Evolutionary conservation across 2,797 vertebrate genomes (phyloP).

Genomic region (Lithobates pipiens): DNA sequence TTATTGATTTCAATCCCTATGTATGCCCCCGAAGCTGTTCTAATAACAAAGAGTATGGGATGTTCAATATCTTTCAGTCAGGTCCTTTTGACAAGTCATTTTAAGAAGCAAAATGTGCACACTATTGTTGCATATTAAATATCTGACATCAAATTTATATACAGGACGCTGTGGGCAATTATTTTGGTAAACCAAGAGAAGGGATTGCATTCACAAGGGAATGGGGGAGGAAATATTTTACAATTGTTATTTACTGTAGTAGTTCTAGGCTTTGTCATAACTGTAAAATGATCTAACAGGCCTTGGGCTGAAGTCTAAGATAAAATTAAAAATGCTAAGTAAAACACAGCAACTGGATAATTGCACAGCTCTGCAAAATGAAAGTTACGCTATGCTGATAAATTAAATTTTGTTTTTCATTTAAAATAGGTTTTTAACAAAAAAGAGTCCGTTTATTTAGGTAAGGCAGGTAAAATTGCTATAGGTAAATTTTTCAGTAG

Average conservation of each 20-base stretch:
- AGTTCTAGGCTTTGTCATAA: neutral
- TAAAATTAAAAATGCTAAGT: neutral
- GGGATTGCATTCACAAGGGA: constrained; percentile 6
- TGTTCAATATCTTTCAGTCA: constrained; percentile 57
- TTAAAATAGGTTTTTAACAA: too few relatives aligned
- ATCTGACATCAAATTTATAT: constrained; percentile 46
- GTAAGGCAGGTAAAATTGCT: too few relatives aligned
- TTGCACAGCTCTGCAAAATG: too few relatives aligned
- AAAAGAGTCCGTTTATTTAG: neutral
- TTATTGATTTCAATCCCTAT: constrained; percentile 58
- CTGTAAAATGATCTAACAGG: neutral
- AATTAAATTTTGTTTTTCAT: too few relatives aligned
- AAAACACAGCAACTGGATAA: neutral
- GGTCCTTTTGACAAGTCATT: constrained; percentile 57
- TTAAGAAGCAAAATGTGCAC: constrained; percentile 48
- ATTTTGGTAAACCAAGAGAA: constrained; percentile 5
- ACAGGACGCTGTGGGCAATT: neutral
- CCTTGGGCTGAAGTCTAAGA: neutral
- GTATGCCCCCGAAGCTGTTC: constrained; percentile 45
- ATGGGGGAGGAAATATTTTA: neutral
- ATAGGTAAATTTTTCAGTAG: too few relatives aligned
- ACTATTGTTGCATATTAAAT: constrained; percentile 45
- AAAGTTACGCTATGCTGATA: too few relatives aligned
- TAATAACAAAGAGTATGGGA: constrained; percentile 57
- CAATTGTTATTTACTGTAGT: constrained; percentile 27